Conservation (phyloP, 1,140 invertebrate genomes). For the Atta colombica region DNA sequence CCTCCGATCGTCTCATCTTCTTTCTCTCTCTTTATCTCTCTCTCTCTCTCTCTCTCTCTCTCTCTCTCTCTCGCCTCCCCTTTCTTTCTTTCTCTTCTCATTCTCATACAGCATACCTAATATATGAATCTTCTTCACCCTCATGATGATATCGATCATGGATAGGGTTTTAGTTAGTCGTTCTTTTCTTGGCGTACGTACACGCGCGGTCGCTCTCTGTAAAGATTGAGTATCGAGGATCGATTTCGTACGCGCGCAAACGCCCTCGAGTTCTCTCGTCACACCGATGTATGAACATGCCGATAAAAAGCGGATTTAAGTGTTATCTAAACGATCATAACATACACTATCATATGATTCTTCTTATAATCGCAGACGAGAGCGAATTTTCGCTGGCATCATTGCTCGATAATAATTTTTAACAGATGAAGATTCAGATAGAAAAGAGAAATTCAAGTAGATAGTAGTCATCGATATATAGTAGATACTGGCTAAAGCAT, state of each 20-base stretch:
- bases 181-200: neutral
- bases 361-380: neutral
- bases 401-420: constrained; percentile 21
- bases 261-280: neutral
- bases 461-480: neutral
- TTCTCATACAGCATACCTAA: constrained; percentile 49
- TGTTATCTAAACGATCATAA: constrained; percentile 41
- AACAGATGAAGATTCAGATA: constrained; percentile 12
- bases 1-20: constrained; percentile 53
- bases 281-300: neutral
- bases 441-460: neutral
- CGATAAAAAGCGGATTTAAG: constrained; percentile 51
- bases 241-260: constrained; percentile 24
- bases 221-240: constrained; percentile 33
- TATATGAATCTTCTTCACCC: constrained; percentile 64
- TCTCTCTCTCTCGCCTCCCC: no score
- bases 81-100: neutral
- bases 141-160: constrained; percentile 62
- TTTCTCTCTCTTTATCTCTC: neutral
- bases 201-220: neutral
- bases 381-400: constrained; percentile 33
- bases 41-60: neutral
- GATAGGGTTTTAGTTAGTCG: constrained; percentile 30
- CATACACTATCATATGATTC: neutral
- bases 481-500: no score